phyloP scores from a whole-genome alignment of 2,888 invertebrate genomes.

The Elegia similella region DNA sequence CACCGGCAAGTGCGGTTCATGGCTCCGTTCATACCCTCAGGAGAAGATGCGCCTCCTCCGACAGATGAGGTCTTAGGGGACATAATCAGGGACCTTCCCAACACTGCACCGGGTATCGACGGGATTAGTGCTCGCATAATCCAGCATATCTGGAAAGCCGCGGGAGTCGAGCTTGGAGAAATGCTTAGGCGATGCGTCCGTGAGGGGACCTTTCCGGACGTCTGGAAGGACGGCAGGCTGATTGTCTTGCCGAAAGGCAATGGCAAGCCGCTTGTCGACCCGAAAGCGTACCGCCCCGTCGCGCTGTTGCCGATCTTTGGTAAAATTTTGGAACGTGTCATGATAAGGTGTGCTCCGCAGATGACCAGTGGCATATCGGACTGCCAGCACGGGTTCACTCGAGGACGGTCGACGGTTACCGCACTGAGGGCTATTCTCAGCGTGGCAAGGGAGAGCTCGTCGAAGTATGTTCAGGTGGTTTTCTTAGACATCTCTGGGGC shows the following conservation, averaged over 20 bases:
- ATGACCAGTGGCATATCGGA: neutral
- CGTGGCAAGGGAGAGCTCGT: neutral
- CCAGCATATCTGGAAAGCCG: slow-evolving; percentile 25
- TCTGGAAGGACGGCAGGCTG: slow-evolving; percentile 28
- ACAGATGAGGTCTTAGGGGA: slow-evolving; percentile 3
- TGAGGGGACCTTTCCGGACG: slow-evolving; percentile 22
- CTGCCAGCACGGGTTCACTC: slow-evolving; percentile 5
- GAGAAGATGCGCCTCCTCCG: slow-evolving; percentile 23
- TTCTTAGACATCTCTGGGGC: neutral
- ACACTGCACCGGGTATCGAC: slow-evolving; percentile 38
- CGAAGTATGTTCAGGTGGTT: neutral
- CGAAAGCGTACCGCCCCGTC: slow-evolving; percentile 29
- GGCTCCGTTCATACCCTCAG: slow-evolving; percentile 28
- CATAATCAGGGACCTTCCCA: slow-evolving; percentile 29
- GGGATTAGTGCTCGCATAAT: slow-evolving; percentile 31
- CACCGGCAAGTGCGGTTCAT: slow-evolving; percentile 27
- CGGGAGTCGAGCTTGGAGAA: neutral
- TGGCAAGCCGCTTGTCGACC: slow-evolving; percentile 28
- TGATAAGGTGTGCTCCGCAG: neutral
- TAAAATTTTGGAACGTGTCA: slow-evolving; percentile 24
- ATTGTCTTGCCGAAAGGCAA: slow-evolving; percentile 29
- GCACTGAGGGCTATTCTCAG: neutral
- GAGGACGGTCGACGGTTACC: neutral
- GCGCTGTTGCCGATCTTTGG: slow-evolving; percentile 25
- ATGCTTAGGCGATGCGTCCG: slow-evolving; percentile 8